Percentiles rank a stretch among this genome's conserved stretches.
phyloP scores from a whole-genome alignment of 2,888 invertebrate species.

The Aporophyla nigra region DNA sequence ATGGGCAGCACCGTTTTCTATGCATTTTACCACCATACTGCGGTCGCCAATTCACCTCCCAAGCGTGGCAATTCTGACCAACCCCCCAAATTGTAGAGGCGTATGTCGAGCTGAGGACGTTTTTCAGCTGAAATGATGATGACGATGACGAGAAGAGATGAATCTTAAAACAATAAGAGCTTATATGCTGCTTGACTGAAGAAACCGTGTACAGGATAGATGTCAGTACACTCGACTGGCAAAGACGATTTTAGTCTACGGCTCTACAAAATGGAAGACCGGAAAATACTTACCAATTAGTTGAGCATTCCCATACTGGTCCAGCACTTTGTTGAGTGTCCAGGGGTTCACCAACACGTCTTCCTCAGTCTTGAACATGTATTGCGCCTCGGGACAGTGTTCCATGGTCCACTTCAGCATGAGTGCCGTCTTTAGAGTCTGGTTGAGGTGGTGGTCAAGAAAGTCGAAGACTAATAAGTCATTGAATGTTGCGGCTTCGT shows the following conservation, averaged over 20 bases:
- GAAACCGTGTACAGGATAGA: not conserved
- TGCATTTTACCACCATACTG: no score
- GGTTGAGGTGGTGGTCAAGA: constrained; percentile 92
- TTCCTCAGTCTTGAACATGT: constrained; percentile 91
- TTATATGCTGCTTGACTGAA: not conserved
- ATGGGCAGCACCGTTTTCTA: no score
- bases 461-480: constrained; percentile 92
- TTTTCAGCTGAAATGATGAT: no score
- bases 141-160: no score
- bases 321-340: constrained; percentile 77
- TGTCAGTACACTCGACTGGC: not conserved
- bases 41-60: no score
- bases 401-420: constrained; percentile 91
- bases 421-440: constrained; percentile 93
- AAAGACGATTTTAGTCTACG: not conserved
- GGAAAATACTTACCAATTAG: constrained; percentile 83
- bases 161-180: no score
- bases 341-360: constrained; percentile 92
- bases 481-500: constrained; percentile 87
- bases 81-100: no score
- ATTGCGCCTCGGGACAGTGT: constrained; percentile 88
- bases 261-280: not conserved
- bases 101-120: no score
- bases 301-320: constrained; percentile 74
- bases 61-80: no score